Conservation (phyloP, 2,797 vertebrate genomes). For the Neomorphus geoffroyi region DNA sequence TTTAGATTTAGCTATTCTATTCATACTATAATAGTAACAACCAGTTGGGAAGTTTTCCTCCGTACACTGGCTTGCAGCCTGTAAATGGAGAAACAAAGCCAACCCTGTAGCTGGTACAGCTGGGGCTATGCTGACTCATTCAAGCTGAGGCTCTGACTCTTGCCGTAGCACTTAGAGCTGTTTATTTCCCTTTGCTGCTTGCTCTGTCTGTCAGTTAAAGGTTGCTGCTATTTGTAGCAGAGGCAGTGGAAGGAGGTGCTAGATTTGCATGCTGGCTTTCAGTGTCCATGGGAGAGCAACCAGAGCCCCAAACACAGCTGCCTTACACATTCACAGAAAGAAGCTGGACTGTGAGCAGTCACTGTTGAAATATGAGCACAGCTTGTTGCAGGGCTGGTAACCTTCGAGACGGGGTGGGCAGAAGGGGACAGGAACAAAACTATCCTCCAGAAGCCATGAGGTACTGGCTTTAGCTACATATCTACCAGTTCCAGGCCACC, state of each 20-base stretch:
- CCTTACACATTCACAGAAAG: not conserved
- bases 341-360: not conserved
- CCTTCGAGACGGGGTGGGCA: not conserved
- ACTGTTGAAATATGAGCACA: fast-evolving
- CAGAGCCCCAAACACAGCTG: not conserved
- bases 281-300: not conserved
- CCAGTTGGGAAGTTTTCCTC: not conserved
- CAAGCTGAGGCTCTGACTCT: not conserved
- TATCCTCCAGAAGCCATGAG: not conserved
- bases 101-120: not conserved
- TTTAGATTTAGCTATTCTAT: not conserved
- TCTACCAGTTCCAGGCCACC: not conserved
- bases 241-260: not conserved
- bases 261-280: fast-evolving
- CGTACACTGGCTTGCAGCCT: not conserved
- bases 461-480: not conserved
- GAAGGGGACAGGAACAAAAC: not conserved
- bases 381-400: not conserved
- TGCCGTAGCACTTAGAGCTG: not conserved
- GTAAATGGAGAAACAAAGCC: not conserved
- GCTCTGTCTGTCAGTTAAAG: not conserved
- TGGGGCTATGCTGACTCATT: constrained; percentile 29
- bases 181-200: constrained; percentile 1
- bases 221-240: constrained; percentile 22
- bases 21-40: not conserved